phyloP scores from a whole-genome alignment of 2,113 vertebrate genomes.

The Trinectes maculatus region DNA sequence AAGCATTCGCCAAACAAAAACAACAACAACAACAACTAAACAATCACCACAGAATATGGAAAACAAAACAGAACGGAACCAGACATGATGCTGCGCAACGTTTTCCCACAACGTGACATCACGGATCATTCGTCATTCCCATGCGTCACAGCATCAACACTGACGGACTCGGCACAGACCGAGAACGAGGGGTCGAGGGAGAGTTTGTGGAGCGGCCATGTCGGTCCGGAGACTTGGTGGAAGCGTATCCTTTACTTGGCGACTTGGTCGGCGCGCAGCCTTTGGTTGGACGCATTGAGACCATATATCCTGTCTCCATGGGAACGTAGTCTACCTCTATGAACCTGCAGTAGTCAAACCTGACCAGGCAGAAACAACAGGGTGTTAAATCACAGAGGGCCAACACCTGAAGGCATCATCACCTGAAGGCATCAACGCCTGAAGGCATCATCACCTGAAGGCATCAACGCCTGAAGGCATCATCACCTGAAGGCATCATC shows the following conservation, averaged over 20 bases:
- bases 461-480: slow-evolving; percentile 18
- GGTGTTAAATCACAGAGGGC: slow-evolving; percentile 63
- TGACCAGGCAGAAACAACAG: slow-evolving; percentile 78
- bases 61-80: slow-evolving; percentile 1
- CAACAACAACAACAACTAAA: no score
- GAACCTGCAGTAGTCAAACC: slow-evolving; percentile 87
- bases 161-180: slow-evolving; percentile 51
- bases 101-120: slow-evolving; percentile 11
- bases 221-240: slow-evolving; percentile 78
- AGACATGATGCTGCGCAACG: slow-evolving; percentile 7
- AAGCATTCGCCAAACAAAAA: slow-evolving; percentile 26
- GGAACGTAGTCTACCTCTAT: slow-evolving; percentile 86
- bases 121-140: slow-evolving; percentile 49
- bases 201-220: slow-evolving; percentile 75
- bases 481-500: no score
- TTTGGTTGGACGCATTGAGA: slow-evolving; percentile 85
- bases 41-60: not conserved
- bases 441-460: slow-evolving; percentile 3
- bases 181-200: slow-evolving; percentile 68
- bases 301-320: slow-evolving; percentile 84
- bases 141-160: slow-evolving; percentile 53
- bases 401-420: slow-evolving; percentile 20
- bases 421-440: slow-evolving; percentile 13
- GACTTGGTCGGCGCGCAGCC: slow-evolving; percentile 74
- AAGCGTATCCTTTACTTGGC: slow-evolving; percentile 75